Base-by-base conservation (phyloP, 1,140 invertebrate genomes). In the Leptinotarsa undecemlineata region DNA sequence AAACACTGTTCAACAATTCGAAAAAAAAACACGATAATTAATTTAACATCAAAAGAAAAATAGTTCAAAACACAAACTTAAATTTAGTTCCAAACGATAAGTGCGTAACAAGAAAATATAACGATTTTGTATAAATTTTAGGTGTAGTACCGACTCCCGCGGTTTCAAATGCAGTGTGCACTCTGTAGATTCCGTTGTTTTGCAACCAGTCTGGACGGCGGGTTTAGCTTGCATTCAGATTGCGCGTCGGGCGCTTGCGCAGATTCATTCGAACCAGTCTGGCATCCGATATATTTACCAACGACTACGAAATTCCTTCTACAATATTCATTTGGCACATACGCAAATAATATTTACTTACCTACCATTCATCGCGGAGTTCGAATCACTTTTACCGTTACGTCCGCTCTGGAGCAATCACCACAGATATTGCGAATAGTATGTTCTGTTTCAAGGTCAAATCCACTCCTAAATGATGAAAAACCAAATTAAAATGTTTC, bases 131-230 rank as follows among this genome's bases (percentile, higher is more conserved):
- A 61, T 71, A 72, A 71, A 74, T 75, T 79, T 81, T 82, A 79
- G 81, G 78, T 85, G 83, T 84, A 83, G 81, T 83, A 84, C 83
- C 84, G 81, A 82, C 81, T 83, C 81, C 82, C 83, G 83, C 83
- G 83, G 84, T 80, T 74, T 80, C 64, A 68, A 80, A 81, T 83
- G 82, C 81, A 85, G 83, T 83, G 81, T 82, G 79, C 81, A 81
- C 81, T 78, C 76, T 81, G 82, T 80, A 82, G 76, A 82, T 79
- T 82, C 80, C 83, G 82, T 83, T 82, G 82, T 84, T 84, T 83
- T 77, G 76, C 76, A 77, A 75, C 78, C 71, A 74, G 78, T 77
- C 78, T 79, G 77, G 67, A 48, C 67, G 77, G 75, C 80, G 76
- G 77, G 77, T 77, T 75, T 66, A 72, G 78, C 79, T 82, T 82